These are phyloP conservation scores for Pangasius larnaudii DNA, from an alignment of 2,797 vertebrate species.

Conservation along the genomic window DNA sequence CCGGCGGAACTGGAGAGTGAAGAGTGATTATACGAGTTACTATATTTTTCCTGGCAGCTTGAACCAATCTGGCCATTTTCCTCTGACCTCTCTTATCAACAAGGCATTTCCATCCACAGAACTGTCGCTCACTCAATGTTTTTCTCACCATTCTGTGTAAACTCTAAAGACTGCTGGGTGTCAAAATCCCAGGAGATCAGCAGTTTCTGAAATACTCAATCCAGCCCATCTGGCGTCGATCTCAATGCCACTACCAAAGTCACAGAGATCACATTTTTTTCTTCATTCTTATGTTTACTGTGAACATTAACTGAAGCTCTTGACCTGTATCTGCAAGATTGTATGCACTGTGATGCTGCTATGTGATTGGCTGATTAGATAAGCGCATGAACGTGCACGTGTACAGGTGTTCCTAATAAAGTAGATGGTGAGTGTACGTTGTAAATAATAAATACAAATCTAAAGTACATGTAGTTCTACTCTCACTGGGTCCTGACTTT, in stretches of 20 bases:
- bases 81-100: not conserved
- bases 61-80: not conserved
- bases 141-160: not conserved
- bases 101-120: not conserved
- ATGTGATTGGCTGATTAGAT: no score
- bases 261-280: no score
- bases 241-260: no score
- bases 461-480: not conserved
- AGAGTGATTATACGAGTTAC: not conserved
- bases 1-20: no score
- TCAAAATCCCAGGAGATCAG: no score
- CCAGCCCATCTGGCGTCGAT: no score
- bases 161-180: not conserved
- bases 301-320: no score
- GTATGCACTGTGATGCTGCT: no score
- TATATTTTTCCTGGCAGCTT: no score
- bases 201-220: no score
- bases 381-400: not conserved
- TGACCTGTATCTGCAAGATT: no score
- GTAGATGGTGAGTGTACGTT: not conserved
- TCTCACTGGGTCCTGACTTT: not conserved
- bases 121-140: not conserved
- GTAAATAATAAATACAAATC: not conserved
- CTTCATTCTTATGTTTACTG: no score
- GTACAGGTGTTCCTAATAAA: not conserved